Base-by-base conservation (phyloP, 2,113 vertebrate species). In the Taxidea taxus region DNA sequence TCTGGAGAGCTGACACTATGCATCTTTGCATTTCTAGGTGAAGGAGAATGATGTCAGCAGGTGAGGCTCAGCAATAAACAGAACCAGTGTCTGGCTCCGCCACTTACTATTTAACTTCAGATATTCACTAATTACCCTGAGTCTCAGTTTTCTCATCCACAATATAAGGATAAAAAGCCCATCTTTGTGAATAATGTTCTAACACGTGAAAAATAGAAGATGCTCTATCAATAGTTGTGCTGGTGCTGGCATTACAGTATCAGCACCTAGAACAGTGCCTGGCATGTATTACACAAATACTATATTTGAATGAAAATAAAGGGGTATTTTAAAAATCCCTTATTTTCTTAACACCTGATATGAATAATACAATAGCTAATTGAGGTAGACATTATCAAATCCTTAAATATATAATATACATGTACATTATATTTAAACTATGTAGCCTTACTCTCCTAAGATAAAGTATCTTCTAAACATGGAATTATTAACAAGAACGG, bases 81-180 rank as follows among this genome's bases (percentile, higher is more conserved):
- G 78, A 12, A 13, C 14, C 8, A 68, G 15, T 23, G 39, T 27
- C 60, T 84, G 34, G 31, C 34, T 81, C 64, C 12, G 44, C 37
- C 25, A 70, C 1, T 39, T 3, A 47, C n/a, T 90, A 27, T 23
- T 66, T 58, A 88, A 49, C 20, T 77, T 21, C 31, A 9, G 78
- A 16, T 39, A 29, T 42, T 94, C 44, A 91, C 29, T 62, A 58
- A 85, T 49, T 60, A 54, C 56, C 70, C 4, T 29, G 49, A 87
- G 39, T 51, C 87, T 92, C 27, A 42, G 58, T 49, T 96, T 93
- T 66, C 56, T 94, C 56, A 92, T 13, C 39, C 84, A 90, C 13
- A 95, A 95, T 64, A 85, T 91, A 75, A 94, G 62, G 31, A 75
- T 88, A n/a, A 75, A 89, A 96, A 37, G 75, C 4, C 27, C 86